Base-by-base conservation (phyloP, 23 tunicate species). In the Oikopleura vanhoeffeni region DNA sequence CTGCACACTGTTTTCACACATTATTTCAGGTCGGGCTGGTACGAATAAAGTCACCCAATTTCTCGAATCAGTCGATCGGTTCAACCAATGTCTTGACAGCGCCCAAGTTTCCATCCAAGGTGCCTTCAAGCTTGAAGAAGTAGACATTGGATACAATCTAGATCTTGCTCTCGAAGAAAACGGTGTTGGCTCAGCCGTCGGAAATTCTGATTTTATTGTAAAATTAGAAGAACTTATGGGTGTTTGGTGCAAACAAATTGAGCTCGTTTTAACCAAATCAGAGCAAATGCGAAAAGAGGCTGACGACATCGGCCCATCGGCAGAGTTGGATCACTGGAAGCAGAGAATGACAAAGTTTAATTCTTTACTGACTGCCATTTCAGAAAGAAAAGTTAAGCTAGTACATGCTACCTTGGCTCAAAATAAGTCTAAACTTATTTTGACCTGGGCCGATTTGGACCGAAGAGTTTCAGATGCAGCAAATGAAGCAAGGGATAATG, bases 301-400 rank as follows among this genome's bases (percentile, higher is more conserved):
- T 30, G 99, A 95, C 83, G 99, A 95, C 86, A 95, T 95, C 24
- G 99, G 99, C 0, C 99, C 99, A 41, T 89, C 91, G 32, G 99
- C 99, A 57, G 99, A 95, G 85, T 76, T 95, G 41, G 99, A 95
- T 67, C 99, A 95, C 84, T 95, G 99, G 99, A 88, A 95, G 84
- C 91, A 88, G 87, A 88, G 91, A 24, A 95, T 91, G 96, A 76
- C 95, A 0, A 95, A 95, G 86, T 95, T 95, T 83, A 95, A 95
- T 41, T 95, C 99, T 13, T 75, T 95, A n/a, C 85, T 95, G 0
- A 95, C 88, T 38, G 96, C 91, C 67, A 95, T 95, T 64, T 91
- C 91, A 60, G 88, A 88, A 33, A 84, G 85, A 0, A 84, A 89
- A 76, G 91, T 95, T 41, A 60, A 87, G 40, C 88, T 87, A 39